Evolutionary conservation across 2,888 invertebrate genomes (phyloP), one percentile per base, ranked within the genome.

Genomic region (Aphodius granarius): DNA sequence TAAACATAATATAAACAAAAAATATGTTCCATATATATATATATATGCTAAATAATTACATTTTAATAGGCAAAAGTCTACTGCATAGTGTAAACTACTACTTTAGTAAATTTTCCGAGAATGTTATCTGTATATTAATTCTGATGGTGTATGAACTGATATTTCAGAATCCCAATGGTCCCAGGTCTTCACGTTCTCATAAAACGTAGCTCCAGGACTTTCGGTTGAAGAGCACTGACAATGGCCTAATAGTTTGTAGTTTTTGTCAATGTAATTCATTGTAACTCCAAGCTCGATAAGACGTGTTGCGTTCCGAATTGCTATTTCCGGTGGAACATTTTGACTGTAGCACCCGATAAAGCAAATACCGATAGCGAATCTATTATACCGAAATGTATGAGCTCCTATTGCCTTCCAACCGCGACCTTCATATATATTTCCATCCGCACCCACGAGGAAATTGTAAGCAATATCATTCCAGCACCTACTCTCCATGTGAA

Each of bases 371-470:
- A 91, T 87, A 15, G 91, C 90, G 80, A 88, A 90, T 19, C 83
- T 86, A 81, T 92, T 91, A 79, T 89, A 91, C 3, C 89, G 89
- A 19, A 85, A 87, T 0, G 91, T 90, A 78, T 92, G 92, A 0
- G 91, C 89, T 0, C 92, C 92, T 5, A 87, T 87, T 68, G 87
- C 87, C 2, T 88, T 86, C 92, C 92, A 92, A 0, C 92, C 91
- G 0, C 87, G 83, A 2, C 91, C 92, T 84, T 91, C 91, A 79
- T 92, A 92, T 2, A 92, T 86, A 22, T 89, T 87, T 6, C 91
- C 91, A 81, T 91, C 91, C 20, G 90, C 90, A 5, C 91, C 91
- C 64, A 92, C 83, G 76, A 82, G 22, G 73, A 82, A 83, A 75
- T 82, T 83, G 74, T 83, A 83, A 6, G 80, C 83, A 72, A 83